Base-by-base conservation (phyloP, 2,888 invertebrate species). In the Leucophenga maculata region DNA sequence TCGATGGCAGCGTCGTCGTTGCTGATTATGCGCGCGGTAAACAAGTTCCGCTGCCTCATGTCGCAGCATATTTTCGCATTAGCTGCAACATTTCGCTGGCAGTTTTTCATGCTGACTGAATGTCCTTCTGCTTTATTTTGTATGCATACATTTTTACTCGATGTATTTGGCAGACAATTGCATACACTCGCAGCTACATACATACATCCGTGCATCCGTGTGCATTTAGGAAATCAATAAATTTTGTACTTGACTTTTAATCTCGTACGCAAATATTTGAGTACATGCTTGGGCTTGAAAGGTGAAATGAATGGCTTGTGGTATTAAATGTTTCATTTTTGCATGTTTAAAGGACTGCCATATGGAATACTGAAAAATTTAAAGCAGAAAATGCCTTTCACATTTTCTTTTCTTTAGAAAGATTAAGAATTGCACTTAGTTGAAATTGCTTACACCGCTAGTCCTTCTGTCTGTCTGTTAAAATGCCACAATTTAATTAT, bases 181-280 rank as follows among this genome's bases (percentile, higher is more conserved):
- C 69, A 67, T 26, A 26, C 26, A 26, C 26, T 26, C 4, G 2
- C 4, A 26, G 4, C 26, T 26, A 26, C 26, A 26, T 26, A 26
- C 26, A 26, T 26, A 26, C n/a, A 50, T 46, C 44, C 57, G 52
- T 62, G 54, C n/a, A 50, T 46, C 44, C 57, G 52, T 62, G 54
- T 64, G 54, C 62, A 68, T 71, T 71, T 71, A 64, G 60, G 62
- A 72, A 72, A 72, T 71, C 69, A 66, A 65, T 66, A 73, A 73
- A 69, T 72, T 70, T 68, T 67, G 68, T 57, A 13, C 31, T 57
- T 26, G 18, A 6, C 22, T 55, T 55, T 14, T 55, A 9, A 18
- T 52, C 20, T 52, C 20, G 52, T 52, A 9, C 8, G 39, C 39
- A 39, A 39, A 39, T 39, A 39, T 39, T 39, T 39, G 8, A 39